Evolutionary conservation across 2,797 vertebrate species (phyloP), one percentile per base, ranked within the genome.

Genomic region (Karalla daura): DNA sequence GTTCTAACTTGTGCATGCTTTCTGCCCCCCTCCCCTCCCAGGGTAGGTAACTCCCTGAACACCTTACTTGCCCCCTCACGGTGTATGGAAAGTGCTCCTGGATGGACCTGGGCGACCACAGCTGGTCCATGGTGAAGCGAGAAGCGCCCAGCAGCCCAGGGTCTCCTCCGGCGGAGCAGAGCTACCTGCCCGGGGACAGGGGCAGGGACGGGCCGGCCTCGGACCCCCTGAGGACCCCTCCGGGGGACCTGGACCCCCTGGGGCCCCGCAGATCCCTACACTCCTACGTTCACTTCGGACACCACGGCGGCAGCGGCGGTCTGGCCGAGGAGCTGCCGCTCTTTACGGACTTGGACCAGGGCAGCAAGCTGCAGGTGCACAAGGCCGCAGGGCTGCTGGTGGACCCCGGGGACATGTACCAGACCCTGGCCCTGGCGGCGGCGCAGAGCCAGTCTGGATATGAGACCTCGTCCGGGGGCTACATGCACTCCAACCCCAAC

Each of bases 91-190:
- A 94, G 88, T 83, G 89, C 92, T 94, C 94, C 93, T 98, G 97
- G 95, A 99, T 99, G 97, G 97, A 98, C 95, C 95, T 97, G 94
- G 95, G 94, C 87, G 96, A 97, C 89, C 91, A 93, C 91, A 93
- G 94, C 95, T 99, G 97, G 95, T 95, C 96, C 92, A 95, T 95
- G 92, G 94, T 96, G 83, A 98, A 97, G 94, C 93, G 95, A 89
- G 94, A 96, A 88, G 90, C 92, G 81, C 92, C 94, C 84, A 95
- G 92, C 88, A 93, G 92, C 92, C 91, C 93, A 74, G 86, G 92
- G 84, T 94, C 89, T 74, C 94, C 89, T 74, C 93, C 91, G 86
- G 93, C 87, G 88, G 96, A 92, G 62, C 93, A 67, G 83, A 91
- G 50, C 83, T 95, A 94, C 88, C 84, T 94, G 80, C 81, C 88